A percentile compares a stretch with the other conserved stretches of the same genome.
phyloP scores from a whole-genome alignment of 1,140 invertebrate species.

The Dreissena polymorpha region DNA sequence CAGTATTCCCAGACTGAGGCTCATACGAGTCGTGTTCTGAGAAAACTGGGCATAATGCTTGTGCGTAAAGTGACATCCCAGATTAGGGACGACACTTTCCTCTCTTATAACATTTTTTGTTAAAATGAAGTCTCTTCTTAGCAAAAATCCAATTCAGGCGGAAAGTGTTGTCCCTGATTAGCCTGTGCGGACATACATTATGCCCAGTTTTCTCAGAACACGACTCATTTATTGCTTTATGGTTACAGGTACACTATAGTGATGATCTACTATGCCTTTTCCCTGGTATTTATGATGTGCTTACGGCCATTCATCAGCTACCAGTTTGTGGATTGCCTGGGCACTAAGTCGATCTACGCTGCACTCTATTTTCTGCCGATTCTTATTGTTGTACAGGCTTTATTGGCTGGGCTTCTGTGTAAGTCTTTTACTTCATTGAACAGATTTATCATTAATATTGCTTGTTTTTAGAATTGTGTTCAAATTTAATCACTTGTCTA shows the following conservation, averaged over 20 bases:
- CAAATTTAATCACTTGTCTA: not conserved
- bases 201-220: too few relatives aligned
- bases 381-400: conserved; percentile 91
- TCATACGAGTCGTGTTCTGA: too few relatives aligned
- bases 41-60: too few relatives aligned
- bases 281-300: conserved; percentile 89
- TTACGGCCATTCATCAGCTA: conserved; percentile 86
- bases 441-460: not conserved
- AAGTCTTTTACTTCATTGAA: conserved; percentile 59
- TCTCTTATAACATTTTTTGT: too few relatives aligned
- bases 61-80: too few relatives aligned
- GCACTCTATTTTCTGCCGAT: conserved; percentile 97
- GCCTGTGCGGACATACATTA: too few relatives aligned
- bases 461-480: not conserved
- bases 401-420: conserved; percentile 89
- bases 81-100: too few relatives aligned
- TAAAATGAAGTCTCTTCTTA: too few relatives aligned
- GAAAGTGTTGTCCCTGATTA: too few relatives aligned
- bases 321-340: conserved; percentile 84
- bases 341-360: conserved; percentile 90
- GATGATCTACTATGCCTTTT: conserved; percentile 94
- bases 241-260: conserved; percentile 94
- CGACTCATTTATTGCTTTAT: conserved; percentile 20
- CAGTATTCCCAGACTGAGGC: too few relatives aligned
- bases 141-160: too few relatives aligned